Evolutionary conservation across 1,140 invertebrate genomes (phyloP), one percentile per base, ranked within the genome.

Genomic region (Bombus haemorrhoidalis): DNA sequence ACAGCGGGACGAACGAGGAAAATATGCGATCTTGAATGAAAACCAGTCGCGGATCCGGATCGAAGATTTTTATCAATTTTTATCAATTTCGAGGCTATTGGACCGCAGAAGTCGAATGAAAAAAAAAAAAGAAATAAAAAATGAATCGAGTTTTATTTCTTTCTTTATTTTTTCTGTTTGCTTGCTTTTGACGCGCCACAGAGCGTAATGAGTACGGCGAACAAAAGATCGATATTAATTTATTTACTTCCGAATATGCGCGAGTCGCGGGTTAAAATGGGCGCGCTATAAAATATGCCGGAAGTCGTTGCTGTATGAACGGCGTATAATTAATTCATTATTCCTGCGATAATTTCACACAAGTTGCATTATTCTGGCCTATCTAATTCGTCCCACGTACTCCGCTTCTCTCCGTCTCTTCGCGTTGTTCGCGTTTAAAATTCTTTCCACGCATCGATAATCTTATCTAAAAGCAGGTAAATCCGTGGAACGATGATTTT

Each of bases 291-390:
- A 64, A 78, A 64, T 69, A 34, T 72, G 59, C 73, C 73, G 86
- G 85, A 86, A 87, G 86, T 87, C 59, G 74, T 83, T 47, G 57
- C 73, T 66, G 76, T 64, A 73, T 66, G 82, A 87, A 75, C 81
- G 64, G 81, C 79, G 73, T n/a, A 32, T 86, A 87, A 87, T 87
- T 87, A 87, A 83, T 87, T 87, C 85, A 43, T 83, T 86, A 77
- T 87, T 87, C 74, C 77, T 76, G 87, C 80, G 85, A 68, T 87
- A 83, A 87, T 88, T 80, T 75, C 74, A 62, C 59, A 47, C 80
- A 59, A 34, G 53, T 69, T 83, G 76, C 69, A 83, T 88, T 86
- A 84, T 81, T 87, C 53, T 37, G 25, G 9, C 62, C 43, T 74
- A 41, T 66, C 47, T 78, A 59, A 86, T 53, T 66, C 86, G 78